phyloP scores from a whole-genome alignment of 2,797 vertebrate species.

The Spinus pinus region DNA sequence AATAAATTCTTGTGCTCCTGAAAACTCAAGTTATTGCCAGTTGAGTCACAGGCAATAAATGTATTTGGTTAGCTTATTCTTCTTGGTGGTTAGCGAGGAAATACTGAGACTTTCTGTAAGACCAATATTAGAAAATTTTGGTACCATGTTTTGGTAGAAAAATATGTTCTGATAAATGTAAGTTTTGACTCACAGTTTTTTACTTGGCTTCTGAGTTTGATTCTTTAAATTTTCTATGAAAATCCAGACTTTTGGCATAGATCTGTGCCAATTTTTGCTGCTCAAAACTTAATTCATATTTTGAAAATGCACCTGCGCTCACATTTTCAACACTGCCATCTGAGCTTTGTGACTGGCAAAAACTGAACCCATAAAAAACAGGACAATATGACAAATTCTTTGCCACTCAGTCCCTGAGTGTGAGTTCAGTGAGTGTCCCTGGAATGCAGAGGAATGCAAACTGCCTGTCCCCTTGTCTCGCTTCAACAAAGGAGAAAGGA shows the following conservation, averaged over 20 bases:
- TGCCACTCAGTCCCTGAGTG: not conserved
- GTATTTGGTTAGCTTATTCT: not conserved
- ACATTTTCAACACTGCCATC: not conserved
- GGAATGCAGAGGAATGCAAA: not conserved
- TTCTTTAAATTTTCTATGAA: not conserved
- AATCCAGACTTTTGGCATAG: not conserved
- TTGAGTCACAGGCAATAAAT: not conserved
- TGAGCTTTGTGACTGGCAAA: not conserved
- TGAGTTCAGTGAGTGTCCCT: not conserved
- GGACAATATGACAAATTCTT: not conserved
- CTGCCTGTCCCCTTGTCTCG: rapidly evolving
- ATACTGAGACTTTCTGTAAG: not conserved
- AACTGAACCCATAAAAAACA: not conserved
- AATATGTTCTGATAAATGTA: not conserved
- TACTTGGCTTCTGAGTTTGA: not conserved
- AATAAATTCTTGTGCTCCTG: not conserved
- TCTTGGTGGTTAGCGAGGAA: not conserved
- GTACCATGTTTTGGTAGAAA: not conserved
- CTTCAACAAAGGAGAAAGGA: not conserved
- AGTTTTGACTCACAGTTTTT: not conserved
- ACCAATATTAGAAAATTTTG: not conserved
- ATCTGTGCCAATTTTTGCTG: not conserved
- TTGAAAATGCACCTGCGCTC: not conserved
- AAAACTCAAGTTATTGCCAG: not conserved
- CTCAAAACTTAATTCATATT: not conserved